These are phyloP conservation scores for Haemorhous mexicanus DNA, from an alignment of 2,113 vertebrate species.

Conservation along the genomic window DNA sequence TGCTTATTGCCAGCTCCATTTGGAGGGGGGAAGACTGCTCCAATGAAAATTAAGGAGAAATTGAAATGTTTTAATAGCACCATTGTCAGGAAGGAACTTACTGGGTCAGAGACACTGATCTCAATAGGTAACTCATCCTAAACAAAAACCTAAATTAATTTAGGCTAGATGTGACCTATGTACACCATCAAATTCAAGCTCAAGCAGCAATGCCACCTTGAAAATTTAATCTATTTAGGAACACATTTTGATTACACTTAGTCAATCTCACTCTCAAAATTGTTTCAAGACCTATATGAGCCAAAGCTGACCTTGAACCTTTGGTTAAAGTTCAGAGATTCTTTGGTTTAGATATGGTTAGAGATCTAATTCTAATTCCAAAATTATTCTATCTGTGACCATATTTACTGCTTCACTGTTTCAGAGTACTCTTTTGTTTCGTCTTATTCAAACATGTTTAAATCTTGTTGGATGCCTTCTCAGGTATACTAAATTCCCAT, in stretches of 20 bases:
- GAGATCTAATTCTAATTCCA: background rate
- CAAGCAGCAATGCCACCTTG: background rate
- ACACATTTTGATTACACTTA: background rate
- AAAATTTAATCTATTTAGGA: background rate
- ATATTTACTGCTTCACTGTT: background rate
- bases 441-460: background rate
- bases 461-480: background rate
- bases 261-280: rapidly evolving
- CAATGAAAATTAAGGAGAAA: background rate
- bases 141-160: background rate
- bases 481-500: background rate
- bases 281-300: background rate
- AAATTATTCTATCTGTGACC: background rate
- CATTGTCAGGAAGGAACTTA: background rate
- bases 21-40: background rate
- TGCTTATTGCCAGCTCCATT: background rate
- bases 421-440: background rate
- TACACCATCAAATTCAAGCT: background rate
- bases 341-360: background rate
- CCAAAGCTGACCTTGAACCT: background rate
- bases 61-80: background rate
- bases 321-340: background rate
- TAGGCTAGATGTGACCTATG: background rate
- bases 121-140: background rate
- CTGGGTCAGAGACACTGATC: background rate